phyloP scores from a whole-genome alignment of 2,113 vertebrate genomes.

The Anolis sagrei region DNA sequence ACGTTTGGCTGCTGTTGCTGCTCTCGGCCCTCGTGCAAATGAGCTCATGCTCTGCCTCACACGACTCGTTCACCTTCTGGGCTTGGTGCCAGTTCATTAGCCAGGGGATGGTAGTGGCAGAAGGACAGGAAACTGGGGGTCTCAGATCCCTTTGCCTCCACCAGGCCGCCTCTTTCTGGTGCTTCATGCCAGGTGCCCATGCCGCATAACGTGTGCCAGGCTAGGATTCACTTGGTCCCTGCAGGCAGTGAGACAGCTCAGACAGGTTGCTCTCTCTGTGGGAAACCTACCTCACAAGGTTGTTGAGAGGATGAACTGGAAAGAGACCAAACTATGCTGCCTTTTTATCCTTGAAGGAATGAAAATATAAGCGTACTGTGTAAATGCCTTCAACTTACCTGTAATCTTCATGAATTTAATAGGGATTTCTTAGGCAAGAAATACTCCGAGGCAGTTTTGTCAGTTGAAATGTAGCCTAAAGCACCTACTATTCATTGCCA shows the following conservation, averaged over 20 bases:
- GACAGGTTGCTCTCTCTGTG: neutral
- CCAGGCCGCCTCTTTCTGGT: neutral
- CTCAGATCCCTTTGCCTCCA: neutral
- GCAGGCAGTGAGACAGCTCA: neutral
- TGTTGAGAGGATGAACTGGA: neutral
- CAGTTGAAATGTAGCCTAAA: neutral
- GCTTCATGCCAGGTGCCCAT: neutral
- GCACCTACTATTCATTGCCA: too few species aligned
- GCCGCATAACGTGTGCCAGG: too few species aligned
- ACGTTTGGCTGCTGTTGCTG: constrained; percentile 25
- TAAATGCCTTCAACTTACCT: too few species aligned
- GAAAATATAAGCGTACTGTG: neutral
- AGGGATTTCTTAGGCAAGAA: too few species aligned
- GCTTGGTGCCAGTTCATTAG: neutral
- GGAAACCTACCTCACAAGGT: neutral
- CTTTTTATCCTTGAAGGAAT: neutral
- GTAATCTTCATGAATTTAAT: neutral
- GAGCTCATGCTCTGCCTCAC: constrained; percentile 36
- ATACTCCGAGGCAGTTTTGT: too few species aligned
- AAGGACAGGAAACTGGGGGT: neutral
- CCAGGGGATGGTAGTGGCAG: neutral
- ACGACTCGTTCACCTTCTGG: constrained; percentile 3
- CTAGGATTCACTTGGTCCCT: neutral
- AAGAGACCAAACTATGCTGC: neutral
- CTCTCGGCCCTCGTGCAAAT: constrained; percentile 36